Evolutionary conservation across 2,113 vertebrate genomes (phyloP).

Genomic region (Raja brachyura): DNA sequence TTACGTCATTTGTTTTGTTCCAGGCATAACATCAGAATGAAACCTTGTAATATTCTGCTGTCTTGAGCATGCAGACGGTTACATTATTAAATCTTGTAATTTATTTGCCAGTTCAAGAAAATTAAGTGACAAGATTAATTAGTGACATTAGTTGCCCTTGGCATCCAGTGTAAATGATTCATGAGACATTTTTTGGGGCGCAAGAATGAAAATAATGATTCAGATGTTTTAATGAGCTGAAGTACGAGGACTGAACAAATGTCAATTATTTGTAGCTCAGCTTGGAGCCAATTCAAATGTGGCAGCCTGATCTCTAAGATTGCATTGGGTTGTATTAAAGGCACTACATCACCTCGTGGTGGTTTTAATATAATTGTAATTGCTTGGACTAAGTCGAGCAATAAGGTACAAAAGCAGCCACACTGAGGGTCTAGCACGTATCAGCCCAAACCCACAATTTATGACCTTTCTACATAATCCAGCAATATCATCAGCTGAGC

Average conservation of each 20-base stretch:
- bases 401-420: neutral
- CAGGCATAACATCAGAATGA: neutral
- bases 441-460: neutral
- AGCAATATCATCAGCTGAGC: neutral
- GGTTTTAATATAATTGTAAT: neutral
- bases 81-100: neutral
- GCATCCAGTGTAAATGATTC: neutral
- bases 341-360: neutral
- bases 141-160: neutral
- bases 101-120: neutral
- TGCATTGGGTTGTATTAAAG: neutral
- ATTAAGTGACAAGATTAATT: neutral
- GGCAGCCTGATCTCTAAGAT: no score
- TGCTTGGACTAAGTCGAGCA: neutral
- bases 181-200: neutral
- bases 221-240: neutral
- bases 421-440: neutral
- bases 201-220: neutral
- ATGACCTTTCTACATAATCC: neutral
- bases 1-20: neutral
- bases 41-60: neutral
- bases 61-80: neutral
- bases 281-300: neutral
- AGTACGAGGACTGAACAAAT: neutral
- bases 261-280: neutral